Evolutionary conservation across 2,113 vertebrate genomes (phyloP).

Genomic region (Mustelus asterias): DNA sequence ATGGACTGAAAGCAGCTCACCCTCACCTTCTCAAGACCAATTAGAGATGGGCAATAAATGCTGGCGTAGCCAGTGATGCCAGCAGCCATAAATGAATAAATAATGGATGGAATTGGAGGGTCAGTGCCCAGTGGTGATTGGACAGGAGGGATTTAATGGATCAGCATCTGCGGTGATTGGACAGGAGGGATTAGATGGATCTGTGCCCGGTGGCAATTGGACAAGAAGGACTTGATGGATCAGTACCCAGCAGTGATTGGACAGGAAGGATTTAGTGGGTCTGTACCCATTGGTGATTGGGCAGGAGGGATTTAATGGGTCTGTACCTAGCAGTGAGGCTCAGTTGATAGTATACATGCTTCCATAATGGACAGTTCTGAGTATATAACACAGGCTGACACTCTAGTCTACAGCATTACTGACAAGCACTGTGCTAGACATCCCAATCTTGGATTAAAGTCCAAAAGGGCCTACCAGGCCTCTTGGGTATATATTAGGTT

Average conservation of each 20-base stretch:
- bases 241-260: too few relatives aligned
- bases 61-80: too few relatives aligned
- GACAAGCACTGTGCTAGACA: not conserved
- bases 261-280: not conserved
- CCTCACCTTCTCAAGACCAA: too few relatives aligned
- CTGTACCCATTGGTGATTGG: not conserved
- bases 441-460: not conserved
- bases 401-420: not conserved
- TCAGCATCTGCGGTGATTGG: not conserved
- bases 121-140: not conserved
- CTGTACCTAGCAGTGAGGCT: not conserved
- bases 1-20: too few relatives aligned
- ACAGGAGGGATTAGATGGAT: not conserved
- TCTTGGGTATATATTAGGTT: not conserved
- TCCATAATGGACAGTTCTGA: not conserved
- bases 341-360: not conserved
- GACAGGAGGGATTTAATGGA: not conserved
- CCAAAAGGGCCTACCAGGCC: not conserved
- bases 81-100: too few relatives aligned
- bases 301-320: not conserved
- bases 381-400: not conserved
- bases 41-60: too few relatives aligned
- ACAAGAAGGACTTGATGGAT: not conserved
- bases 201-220: not conserved
- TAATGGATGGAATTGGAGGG: not conserved